Conservation (phyloP, 2,888 invertebrate genomes). For the Vesta saturnalis region DNA sequence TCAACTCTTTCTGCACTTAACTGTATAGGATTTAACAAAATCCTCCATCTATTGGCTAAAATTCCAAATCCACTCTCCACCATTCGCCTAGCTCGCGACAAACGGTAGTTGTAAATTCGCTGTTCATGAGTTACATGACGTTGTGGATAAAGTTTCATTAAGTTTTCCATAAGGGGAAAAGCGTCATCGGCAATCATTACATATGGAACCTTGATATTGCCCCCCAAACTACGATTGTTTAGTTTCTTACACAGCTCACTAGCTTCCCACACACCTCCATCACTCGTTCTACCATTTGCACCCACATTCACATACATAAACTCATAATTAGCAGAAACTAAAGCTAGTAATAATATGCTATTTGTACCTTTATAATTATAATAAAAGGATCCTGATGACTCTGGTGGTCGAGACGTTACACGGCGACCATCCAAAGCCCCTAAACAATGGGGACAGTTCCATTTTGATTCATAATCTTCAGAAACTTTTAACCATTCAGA, state of each 20-base stretch:
- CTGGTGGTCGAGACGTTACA: background rate
- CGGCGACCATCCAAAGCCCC: background rate
- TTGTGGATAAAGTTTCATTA: background rate
- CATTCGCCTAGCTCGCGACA: slow-evolving; percentile 3
- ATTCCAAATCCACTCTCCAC: slow-evolving; percentile 5
- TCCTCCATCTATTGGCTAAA: slow-evolving; percentile 3
- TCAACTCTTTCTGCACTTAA: slow-evolving; percentile 1
- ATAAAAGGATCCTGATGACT: slow-evolving; percentile 1
- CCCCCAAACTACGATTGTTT: slow-evolving; percentile 1
- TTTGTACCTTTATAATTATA: slow-evolving; percentile 1
- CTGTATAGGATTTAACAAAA: background rate
- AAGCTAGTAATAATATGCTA: background rate
- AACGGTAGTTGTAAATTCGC: background rate
- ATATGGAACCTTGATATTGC: slow-evolving; percentile 5
- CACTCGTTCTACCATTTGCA: background rate
- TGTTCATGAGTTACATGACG: background rate
- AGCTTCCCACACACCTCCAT: background rate
- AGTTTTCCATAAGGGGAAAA: slow-evolving; percentile 2
- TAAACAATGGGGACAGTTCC: background rate
- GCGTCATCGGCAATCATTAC: too few species aligned
- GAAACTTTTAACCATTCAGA: slow-evolving; percentile 3
- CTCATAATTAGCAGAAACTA: background rate
- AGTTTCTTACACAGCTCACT: background rate
- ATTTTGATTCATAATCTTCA: slow-evolving; percentile 1
- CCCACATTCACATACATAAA: background rate